phyloP scores from a whole-genome alignment of 2,888 invertebrate species.

The Serripes groenlandicus region DNA sequence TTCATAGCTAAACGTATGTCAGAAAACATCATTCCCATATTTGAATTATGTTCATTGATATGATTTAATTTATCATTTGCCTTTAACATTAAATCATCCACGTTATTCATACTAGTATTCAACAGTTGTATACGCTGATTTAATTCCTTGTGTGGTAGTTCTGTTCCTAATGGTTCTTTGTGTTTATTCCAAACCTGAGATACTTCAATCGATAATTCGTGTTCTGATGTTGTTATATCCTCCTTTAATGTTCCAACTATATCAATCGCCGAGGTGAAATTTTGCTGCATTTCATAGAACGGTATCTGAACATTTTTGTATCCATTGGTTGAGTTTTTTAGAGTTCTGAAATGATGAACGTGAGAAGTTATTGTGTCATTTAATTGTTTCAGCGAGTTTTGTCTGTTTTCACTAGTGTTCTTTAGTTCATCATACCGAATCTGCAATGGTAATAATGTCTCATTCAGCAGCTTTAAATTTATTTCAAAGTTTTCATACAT shows the following conservation, averaged over 20 bases:
- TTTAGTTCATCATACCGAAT: neutral
- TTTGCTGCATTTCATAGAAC: neutral
- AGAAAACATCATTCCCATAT: neutral
- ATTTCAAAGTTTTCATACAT: constrained; percentile 14
- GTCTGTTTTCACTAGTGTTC: neutral
- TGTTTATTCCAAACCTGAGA: neutral
- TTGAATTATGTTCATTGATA: neutral
- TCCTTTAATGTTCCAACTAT: neutral
- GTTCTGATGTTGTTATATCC: neutral
- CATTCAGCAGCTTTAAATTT: constrained; percentile 42
- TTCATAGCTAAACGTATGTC: neutral
- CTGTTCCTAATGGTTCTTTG: neutral
- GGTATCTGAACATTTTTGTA: constrained; percentile 10
- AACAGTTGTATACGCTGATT: neutral
- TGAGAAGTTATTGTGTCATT: neutral
- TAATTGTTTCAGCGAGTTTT: neutral
- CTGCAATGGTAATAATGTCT: constrained; percentile 10
- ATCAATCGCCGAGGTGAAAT: neutral
- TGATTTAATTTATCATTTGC: neutral
- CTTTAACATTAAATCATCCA: neutral
- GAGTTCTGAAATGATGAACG: neutral
- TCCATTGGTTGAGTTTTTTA: neutral
- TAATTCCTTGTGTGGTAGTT: neutral
- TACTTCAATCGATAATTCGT: neutral
- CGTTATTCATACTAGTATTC: neutral